Evolutionary conservation across 2,113 vertebrate species (phyloP).

Genomic region (Natator depressus): DNA sequence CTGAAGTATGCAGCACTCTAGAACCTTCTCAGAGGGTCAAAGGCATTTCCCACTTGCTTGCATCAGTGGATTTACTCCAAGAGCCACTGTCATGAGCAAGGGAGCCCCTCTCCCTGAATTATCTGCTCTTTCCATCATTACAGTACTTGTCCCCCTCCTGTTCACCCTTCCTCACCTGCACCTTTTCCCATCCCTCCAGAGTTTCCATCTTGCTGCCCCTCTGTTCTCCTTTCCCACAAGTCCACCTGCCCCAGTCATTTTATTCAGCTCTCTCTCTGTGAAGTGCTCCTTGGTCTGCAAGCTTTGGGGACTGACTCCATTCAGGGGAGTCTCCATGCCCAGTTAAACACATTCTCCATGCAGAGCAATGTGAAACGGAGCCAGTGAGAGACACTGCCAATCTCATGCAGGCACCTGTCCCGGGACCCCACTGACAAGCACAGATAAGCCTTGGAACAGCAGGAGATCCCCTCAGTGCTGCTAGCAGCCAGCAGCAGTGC

Average conservation of each 20-base stretch:
- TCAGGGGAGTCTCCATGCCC: not conserved
- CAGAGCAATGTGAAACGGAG: not conserved
- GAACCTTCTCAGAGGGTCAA: not conserved
- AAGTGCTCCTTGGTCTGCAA: not conserved
- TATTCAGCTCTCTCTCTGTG: not conserved
- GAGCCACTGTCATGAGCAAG: not conserved
- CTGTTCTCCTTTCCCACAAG: accelerated
- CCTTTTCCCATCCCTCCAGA: not conserved
- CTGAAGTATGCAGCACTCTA: not conserved
- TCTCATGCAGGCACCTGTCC: conserved; percentile 37
- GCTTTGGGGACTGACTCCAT: not conserved
- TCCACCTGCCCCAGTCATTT: not conserved
- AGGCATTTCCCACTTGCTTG: not conserved
- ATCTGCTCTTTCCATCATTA: not conserved
- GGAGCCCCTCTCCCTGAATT: not conserved
- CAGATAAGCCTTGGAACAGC: conserved; percentile 51
- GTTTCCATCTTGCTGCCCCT: not conserved
- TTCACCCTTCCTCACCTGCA: not conserved
- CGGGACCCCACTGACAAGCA: conserved; percentile 27
- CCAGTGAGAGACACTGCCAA: not conserved
- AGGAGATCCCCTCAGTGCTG: not conserved
- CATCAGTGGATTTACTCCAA: not conserved
- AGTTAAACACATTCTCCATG: not conserved
- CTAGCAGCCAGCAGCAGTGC: conserved; percentile 6
- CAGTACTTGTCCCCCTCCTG: not conserved